Evolutionary conservation across 2,797 vertebrate species (phyloP), one percentile per base, ranked within the genome.

Genomic region (Amniataba percoides): DNA sequence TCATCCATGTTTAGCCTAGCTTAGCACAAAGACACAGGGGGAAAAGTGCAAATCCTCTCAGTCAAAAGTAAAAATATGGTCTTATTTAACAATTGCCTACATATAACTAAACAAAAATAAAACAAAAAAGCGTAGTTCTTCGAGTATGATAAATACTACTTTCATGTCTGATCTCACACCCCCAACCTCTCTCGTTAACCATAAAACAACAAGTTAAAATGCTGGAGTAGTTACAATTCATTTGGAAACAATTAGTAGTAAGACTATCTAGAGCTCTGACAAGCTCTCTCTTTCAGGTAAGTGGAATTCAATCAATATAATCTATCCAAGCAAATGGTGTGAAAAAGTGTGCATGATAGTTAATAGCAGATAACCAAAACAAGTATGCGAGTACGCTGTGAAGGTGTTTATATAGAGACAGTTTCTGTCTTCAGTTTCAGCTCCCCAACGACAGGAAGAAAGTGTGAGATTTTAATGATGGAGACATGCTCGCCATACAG

Each of bases 1-100:
- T 80, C 51, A 59, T 75, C 58, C 36, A 48, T 19, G 34, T 73
- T 63, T 62, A 71, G 18, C 53, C 31, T 23, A 46, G 39, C 48
- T 79, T 71, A 51, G 45, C 71, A 21, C 34, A 48, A 27, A 65
- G 36, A 67, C 1, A 0, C 23, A 48, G 15, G 57, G 57, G 40
- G 9, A n/a, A 21, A 34, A 23, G 5, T 39, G 18, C 18, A 5
- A 51, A 10, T 1, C 27, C 27, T 62, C 1, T 23, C 3, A 2
- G 31, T 43, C 8, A 66, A 67, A 71, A 43, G 34, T 36, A 64
- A 36, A 39, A 36, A 31, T 11, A 14, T 27, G 16, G 16, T 48
- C 2, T 27, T 42, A 18, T 56, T 42, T 31, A 18, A 66, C 19
- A 67, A 19, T 7, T 31, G 57, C 16, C 27, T 49, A 12, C n/a